Base-by-base conservation (phyloP, 1,140 invertebrate genomes). In the Drosophila suzukii region DNA sequence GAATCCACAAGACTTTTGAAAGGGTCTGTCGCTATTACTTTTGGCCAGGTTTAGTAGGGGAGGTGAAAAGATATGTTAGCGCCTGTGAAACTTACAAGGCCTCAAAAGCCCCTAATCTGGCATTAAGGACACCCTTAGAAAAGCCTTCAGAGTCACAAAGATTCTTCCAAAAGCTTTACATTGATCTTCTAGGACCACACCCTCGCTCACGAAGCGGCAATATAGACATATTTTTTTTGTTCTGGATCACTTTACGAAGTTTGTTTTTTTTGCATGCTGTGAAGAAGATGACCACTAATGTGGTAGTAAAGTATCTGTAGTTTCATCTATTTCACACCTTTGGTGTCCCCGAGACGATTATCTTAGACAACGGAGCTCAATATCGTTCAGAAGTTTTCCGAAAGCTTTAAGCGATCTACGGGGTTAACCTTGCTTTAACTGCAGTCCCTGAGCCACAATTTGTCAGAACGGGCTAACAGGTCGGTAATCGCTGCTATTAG, bases 1-100 rank as follows among this genome's bases (percentile, higher is more conserved):
- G 30, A 11, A 47, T 57, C n/a, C 32, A 57, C 17, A 39, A 51
- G n/a, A 60, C 46, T 4, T 13, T 60, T 2, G 24, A 60, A n/a
- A 34, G 34, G 17, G 8, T 60, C 4, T 6, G 34, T 11, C 24
- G 34, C 11, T 30, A 39, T 3, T 50, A 38, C 10, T 51, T 17
- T 50, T 60, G 46, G 34, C 58, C 58, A 12, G 36, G 10, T 2
- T 50, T 50, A 34, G 57, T 50, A 11, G 36, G 13, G 2, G 57
- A 60, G 10, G 44, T 59, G 8, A 34, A 24, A 17, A 20, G 8
- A 5, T 59, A 47, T 15, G 10, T 59, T 7, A 49, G 17, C 4
- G 7, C 13, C 11, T 59, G 57, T 6, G 54, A 56, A 24, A 27
- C 24, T 6, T 56, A 13, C 0, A 32, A 32, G 30, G 36, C 12